Evolutionary conservation across 2,113 vertebrate species (phyloP), one percentile per base, ranked within the genome.

Genomic region (Bufo gargarizans): DNA sequence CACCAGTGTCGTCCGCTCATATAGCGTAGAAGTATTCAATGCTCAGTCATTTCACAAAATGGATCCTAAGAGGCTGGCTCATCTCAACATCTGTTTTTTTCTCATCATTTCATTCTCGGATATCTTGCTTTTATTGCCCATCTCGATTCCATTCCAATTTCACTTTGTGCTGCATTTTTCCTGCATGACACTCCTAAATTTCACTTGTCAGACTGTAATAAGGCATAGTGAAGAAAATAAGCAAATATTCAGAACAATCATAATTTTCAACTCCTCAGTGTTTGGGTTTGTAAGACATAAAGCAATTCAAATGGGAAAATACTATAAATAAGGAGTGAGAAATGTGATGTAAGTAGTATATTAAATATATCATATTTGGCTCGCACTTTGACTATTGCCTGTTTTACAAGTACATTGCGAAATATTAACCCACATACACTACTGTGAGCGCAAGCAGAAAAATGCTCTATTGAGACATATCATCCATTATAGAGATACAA

Each of bases 401-500:
- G 17, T 50, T 86, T 79, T 65, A 77, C 10, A 45, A 53, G 22
- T 7, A 78, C 59, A 86, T 13, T 71, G 6, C 81, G 49, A 79
- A 78, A 79, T 79, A 80, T 87, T 80, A 80, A 80, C 61, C 19
- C 17, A 77, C 43, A n/a, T 8, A 87, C n/a, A 43, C 13, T 43
- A 53, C 59, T 43, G 6, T 61, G 8, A 86, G 49, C 6, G 14
- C 19, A 67, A 87, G 16, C 47, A 71, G 63, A 5, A 87, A 80
- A 80, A 80, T 56, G 72, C 16, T 77, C 77, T 83, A 20, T 22
- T 77, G 55, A 80, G 80, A 88, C 55, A 1, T 63, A 49, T n/a
- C 82, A 76, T 83, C 45, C 71, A 80, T 83, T 76, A 77, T 58
- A 77, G 80, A 77, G 45, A 83, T 82, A 71, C 72, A 82, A 82